Percentiles rank a stretch among this genome's conserved stretches.
These are phyloP conservation scores for Agrilus mali DNA, from an alignment of 2,888 invertebrate species.

Conservation along the genomic window DNA sequence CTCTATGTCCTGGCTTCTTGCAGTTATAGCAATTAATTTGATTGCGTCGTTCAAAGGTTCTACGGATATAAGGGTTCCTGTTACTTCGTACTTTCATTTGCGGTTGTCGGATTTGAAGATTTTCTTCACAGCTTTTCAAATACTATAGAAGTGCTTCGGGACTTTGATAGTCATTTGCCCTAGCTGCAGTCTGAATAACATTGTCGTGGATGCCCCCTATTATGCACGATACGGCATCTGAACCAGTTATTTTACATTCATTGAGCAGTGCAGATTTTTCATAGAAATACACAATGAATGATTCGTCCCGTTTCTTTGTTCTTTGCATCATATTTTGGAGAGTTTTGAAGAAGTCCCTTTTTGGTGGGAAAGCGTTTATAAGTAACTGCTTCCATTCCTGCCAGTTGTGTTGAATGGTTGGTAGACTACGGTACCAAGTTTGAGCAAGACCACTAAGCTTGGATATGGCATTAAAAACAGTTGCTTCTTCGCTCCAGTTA, in stretches of 20 bases:
- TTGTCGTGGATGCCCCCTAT: constrained; percentile 11
- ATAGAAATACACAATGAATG: constrained; percentile 9
- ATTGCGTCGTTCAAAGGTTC: too few relatives aligned
- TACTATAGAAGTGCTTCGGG: constrained; percentile 4
- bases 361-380: constrained; percentile 8
- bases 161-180: constrained; percentile 5
- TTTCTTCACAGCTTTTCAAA: too few relatives aligned
- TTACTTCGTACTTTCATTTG: too few relatives aligned
- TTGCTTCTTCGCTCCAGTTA: constrained; percentile 5
- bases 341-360: not conserved
- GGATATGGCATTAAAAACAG: constrained; percentile 7
- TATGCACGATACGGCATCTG: constrained; percentile 13
- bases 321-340: not conserved
- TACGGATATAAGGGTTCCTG: too few relatives aligned
- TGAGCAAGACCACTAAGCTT: constrained; percentile 13
- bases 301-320: constrained; percentile 7
- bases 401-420: constrained; percentile 12
- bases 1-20: too few relatives aligned
- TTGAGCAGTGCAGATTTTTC: constrained; percentile 10
- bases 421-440: constrained; percentile 15
- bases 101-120: too few relatives aligned
- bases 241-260: constrained; percentile 7
- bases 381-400: constrained; percentile 14
- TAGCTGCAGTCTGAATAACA: constrained; percentile 7
- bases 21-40: too few relatives aligned